Base-by-base conservation (phyloP, 2,113 vertebrate genomes). In the Verasper variegatus region DNA sequence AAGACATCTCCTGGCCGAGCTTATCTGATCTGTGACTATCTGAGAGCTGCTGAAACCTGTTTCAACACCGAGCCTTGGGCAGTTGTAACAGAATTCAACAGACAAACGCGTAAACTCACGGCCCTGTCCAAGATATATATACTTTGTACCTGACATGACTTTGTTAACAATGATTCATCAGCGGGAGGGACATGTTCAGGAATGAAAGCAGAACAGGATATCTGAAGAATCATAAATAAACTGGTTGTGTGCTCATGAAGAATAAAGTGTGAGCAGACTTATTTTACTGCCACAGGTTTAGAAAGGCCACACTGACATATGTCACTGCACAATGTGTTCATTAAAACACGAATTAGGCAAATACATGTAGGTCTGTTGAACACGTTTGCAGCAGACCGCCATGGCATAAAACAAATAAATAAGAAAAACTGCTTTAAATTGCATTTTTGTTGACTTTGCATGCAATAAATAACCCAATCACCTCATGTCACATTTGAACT, bases 21-120 rank as follows among this genome's bases (percentile, higher is more conserved):
- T 89, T 86, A 91, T 90, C 89, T 86, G 89, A 87, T 85, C 70
- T 40, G 68, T 40, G 71, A 74, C 71, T 83, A 85, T 86, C 87
- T 86, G 4, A 54, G 3, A 57, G 27, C 74, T 65, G 80, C 77
- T 77, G 78, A 72, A 73, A 65, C 64, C 71, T 73, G 85, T 91
- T 91, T 88, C 77, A 80, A 88, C 85, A 88, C 72, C 5, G 11
- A 61, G 83, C 86, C 88, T 80, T 0, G 57, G 87, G 92, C 87
- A 78, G 76, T 76, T 61, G 27, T 47, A 63, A 72, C 67, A 55
- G 57, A 18, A 56, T 68, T 74, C 58, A 81, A 67, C 71, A 70
- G 68, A 78, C 31, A 7, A 31, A 31, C 31, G 31, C 7, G 58
- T 52, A 74, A 75, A 88, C 71, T 8, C 21, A 56, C 66, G 51